A percentile compares a stretch with the other conserved stretches of the same genome.
phyloP scores from a whole-genome alignment of 2,797 vertebrate genomes.

The Enteromius anoplus region DNA sequence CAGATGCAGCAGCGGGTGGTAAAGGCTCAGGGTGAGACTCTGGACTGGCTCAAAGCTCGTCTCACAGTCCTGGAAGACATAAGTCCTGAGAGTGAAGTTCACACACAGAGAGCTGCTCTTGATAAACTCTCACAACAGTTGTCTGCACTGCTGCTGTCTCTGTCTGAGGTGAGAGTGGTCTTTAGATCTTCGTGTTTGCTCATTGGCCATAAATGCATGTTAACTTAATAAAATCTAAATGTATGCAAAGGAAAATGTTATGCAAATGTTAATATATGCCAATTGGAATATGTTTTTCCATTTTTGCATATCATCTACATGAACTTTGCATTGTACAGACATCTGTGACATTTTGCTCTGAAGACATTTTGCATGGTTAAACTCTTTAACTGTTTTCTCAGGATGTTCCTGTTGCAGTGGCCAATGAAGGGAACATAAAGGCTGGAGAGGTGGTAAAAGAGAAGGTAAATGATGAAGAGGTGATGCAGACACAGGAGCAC shows the following conservation, averaged over 20 bases:
- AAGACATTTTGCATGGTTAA: slow-evolving; percentile 1
- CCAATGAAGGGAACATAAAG: slow-evolving; percentile 57
- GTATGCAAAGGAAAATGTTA: background rate
- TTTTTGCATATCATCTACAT: background rate
- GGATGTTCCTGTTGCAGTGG: slow-evolving; percentile 77
- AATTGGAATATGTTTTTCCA: background rate
- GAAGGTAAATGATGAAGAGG: slow-evolving; percentile 81
- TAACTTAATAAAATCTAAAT: background rate
- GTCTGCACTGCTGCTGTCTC: slow-evolving; percentile 76
- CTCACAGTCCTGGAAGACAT: slow-evolving; percentile 80
- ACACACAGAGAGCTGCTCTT: slow-evolving; percentile 82
- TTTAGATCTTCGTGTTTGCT: background rate
- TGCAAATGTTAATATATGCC: slow-evolving; percentile 1
- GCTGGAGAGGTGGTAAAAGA: slow-evolving; percentile 81
- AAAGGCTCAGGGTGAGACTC: slow-evolving; percentile 77
- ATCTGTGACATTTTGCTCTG: background rate
- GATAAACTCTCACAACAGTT: slow-evolving; percentile 83
- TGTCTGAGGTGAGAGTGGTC: slow-evolving; percentile 80
- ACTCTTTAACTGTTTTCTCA: slow-evolving; percentile 76
- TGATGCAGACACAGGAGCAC: slow-evolving; percentile 84
- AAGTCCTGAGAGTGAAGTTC: slow-evolving; percentile 83
- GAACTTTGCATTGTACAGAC: slow-evolving; percentile 4
- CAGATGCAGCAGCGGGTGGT: slow-evolving; percentile 75
- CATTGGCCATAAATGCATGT: background rate
- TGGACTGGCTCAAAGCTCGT: slow-evolving; percentile 86